Percentiles rank a stretch among this genome's conserved stretches.
These are phyloP conservation scores for Antechinus flavipes DNA, from an alignment of 2,113 vertebrate species.

Conservation along the genomic window DNA sequence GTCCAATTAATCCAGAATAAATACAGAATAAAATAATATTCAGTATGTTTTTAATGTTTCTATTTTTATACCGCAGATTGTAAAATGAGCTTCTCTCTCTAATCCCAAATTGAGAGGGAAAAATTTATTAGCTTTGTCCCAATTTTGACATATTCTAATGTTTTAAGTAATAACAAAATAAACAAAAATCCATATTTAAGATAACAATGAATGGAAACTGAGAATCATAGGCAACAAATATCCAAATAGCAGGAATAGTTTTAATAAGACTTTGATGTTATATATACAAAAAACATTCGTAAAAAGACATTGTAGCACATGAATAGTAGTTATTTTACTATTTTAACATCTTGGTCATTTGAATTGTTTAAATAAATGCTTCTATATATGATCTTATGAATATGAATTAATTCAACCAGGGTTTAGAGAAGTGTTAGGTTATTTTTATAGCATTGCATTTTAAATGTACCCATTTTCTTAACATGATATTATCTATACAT, in stretches of 20 bases:
- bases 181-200: not conserved
- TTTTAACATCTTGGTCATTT: not conserved
- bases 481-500: too few species aligned
- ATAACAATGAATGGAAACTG: not conserved
- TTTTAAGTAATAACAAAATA: not conserved
- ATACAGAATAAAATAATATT: not conserved
- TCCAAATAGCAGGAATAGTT: rapidly evolving
- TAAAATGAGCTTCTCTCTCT: not conserved
- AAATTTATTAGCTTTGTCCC: too few species aligned
- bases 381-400: not conserved
- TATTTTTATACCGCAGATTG: not conserved
- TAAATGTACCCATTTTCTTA: not conserved
- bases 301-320: not conserved
- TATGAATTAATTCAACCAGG: not conserved
- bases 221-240: not conserved
- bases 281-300: not conserved
- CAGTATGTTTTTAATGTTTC: not conserved
- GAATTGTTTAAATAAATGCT: not conserved
- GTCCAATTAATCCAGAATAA: not conserved
- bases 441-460: not conserved
- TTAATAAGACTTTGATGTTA: not conserved
- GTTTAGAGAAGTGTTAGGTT: not conserved
- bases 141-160: too few species aligned
- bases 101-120: too few species aligned
- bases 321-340: not conserved